phyloP scores from a whole-genome alignment of 2,113 vertebrate species.

The Pedetes capensis region DNA sequence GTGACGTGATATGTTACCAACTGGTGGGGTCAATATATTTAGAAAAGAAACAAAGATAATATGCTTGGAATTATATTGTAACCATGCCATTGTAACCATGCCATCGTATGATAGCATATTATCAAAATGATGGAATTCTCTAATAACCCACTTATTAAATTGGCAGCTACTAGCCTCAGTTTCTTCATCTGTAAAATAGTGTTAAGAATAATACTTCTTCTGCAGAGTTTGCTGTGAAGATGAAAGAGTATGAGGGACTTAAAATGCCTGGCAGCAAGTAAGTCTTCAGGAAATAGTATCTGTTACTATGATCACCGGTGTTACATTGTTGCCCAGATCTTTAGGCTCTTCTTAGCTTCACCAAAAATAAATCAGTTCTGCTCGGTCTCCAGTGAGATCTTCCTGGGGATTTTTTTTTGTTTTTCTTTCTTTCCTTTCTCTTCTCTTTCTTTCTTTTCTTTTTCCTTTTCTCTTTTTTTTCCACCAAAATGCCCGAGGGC shows the following conservation, averaged over 20 bases:
- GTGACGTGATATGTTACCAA: not conserved
- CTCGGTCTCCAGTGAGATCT: conserved; percentile 6
- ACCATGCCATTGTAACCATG: accelerated
- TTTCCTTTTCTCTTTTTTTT: too few species aligned
- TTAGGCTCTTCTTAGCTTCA: not conserved
- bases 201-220: not conserved
- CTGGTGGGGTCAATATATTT: not conserved
- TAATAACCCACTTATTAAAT: not conserved
- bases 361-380: not conserved
- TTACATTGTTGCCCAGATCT: not conserved
- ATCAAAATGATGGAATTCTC: not conserved
- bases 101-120: not conserved
- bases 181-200: not conserved
- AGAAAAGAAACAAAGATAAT: not conserved
- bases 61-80: not conserved
- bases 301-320: not conserved
- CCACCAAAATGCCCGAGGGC: conserved; percentile 1
- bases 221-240: not conserved
- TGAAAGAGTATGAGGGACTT: not conserved
- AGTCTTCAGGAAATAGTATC: not conserved
- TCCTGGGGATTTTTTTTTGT: not conserved
- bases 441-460: too few species aligned
- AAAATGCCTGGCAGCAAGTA: not conserved
- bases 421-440: too few species aligned
- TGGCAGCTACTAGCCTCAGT: not conserved